Percentiles rank a stretch among this genome's conserved stretches.
Conservation (phyloP, 2,113 vertebrate genomes). For the Zosterops pallidus region DNA sequence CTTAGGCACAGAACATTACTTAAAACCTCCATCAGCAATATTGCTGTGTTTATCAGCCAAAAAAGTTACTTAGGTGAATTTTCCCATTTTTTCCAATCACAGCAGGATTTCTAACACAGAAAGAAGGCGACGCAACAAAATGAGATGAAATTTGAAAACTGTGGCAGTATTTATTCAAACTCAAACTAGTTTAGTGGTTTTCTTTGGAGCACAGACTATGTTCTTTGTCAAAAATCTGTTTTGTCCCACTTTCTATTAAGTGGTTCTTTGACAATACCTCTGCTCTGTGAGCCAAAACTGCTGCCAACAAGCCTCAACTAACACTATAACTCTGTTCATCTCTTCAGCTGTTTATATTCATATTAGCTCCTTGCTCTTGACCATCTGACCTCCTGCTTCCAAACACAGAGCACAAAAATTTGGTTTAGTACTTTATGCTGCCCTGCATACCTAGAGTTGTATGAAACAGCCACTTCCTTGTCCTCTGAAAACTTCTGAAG, state of each 20-base stretch:
- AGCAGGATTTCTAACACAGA: background rate
- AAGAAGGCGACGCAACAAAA: background rate
- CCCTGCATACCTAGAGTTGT: background rate
- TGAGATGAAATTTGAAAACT: background rate
- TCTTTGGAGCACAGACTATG: background rate
- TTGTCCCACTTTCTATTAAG: background rate
- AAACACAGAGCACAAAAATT: background rate
- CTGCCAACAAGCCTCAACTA: slow-evolving; percentile 13
- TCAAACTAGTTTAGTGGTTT: background rate
- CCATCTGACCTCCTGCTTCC: background rate
- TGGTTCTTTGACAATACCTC: slow-evolving; percentile 5
- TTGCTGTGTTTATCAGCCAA: background rate
- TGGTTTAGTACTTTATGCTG: background rate
- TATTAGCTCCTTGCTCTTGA: background rate
- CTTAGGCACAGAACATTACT: background rate
- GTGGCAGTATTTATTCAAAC: background rate
- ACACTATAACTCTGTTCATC: background rate
- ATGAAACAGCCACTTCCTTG: background rate
- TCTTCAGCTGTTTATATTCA: background rate
- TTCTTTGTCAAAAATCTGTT: background rate
- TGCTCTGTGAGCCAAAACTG: slow-evolving; percentile 10
- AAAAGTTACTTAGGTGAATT: background rate
- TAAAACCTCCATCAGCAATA: background rate
- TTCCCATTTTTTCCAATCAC: background rate
- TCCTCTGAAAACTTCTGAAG: background rate